These are phyloP conservation scores for Trididemnum clinides DNA, from an alignment of 23 tunicate species.

Conservation along the genomic window DNA sequence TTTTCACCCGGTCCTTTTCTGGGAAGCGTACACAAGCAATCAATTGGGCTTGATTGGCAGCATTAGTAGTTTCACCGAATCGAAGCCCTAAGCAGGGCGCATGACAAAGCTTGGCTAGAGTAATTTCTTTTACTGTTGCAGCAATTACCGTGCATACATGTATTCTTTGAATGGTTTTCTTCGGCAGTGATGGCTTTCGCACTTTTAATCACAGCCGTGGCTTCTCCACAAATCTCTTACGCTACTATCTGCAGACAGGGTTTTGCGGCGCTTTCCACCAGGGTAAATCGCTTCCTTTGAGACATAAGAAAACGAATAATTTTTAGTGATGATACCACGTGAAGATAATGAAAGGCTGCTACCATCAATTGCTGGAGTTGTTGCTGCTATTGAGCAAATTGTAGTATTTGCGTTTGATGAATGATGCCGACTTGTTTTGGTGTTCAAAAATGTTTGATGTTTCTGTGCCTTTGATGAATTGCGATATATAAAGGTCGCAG, in stretches of 20 bases:
- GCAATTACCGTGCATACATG: constrained; percentile 49
- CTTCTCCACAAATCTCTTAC: constrained; percentile 53
- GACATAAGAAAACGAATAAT: constrained; percentile 51
- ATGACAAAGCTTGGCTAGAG: constrained; percentile 47
- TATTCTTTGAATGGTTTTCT: constrained; percentile 45
- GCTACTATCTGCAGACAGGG: constrained; percentile 63
- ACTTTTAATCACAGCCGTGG: constrained; percentile 46
- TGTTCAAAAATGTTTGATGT: constrained; percentile 62
- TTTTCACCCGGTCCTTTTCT: constrained; percentile 26
- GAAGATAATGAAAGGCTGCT: constrained; percentile 43
- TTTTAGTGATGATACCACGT: constrained; percentile 45
- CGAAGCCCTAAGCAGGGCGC: constrained; percentile 59
- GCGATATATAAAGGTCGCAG: constrained; percentile 53
- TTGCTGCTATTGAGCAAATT: constrained; percentile 55
- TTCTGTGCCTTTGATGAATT: constrained; percentile 54
- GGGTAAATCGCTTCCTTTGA: constrained; percentile 55
- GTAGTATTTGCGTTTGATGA: constrained; percentile 52
- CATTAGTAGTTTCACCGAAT: constrained; percentile 73
- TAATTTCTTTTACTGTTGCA: constrained; percentile 38
- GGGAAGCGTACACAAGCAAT: constrained; percentile 65
- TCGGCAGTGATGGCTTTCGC: constrained; percentile 51
- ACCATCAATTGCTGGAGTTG: constrained; percentile 39
- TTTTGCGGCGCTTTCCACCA: constrained; percentile 62
- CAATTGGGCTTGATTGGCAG: constrained; percentile 57
- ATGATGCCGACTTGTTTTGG: constrained; percentile 58